Conservation (phyloP, 2,113 vertebrate species). For the Apodemus speciosus region DNA sequence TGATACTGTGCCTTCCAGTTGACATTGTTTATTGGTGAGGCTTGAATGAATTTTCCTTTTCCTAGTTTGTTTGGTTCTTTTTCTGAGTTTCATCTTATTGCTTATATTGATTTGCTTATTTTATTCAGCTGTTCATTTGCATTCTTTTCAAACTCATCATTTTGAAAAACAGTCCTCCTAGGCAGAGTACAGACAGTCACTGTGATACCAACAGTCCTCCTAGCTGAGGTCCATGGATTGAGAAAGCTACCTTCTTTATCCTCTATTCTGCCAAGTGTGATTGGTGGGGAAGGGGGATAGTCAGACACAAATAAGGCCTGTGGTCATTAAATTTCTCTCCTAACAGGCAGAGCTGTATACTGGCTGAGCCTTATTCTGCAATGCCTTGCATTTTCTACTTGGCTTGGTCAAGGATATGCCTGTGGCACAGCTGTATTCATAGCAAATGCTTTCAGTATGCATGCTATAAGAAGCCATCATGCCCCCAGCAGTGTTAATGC, state of each 20-base stretch:
- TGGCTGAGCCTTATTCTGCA: not conserved
- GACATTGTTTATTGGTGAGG: not conserved
- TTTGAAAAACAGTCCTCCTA: not conserved
- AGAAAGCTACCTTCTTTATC: not conserved
- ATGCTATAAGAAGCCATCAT: not conserved
- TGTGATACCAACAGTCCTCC: not conserved
- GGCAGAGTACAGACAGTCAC: too few species aligned
- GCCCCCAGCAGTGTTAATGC: not conserved
- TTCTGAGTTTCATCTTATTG: not conserved
- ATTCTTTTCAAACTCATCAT: not conserved
- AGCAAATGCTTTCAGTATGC: not conserved
- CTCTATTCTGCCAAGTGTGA: not conserved
- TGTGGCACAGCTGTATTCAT: not conserved
- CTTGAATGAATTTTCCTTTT: not conserved
- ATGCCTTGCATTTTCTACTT: not conserved
- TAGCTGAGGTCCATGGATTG: not conserved
- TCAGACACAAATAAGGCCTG: not conserved
- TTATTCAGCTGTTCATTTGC: not conserved
- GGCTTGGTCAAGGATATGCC: not conserved
- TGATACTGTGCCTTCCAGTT: not conserved
- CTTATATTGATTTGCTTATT: not conserved
- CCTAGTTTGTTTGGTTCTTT: not conserved
- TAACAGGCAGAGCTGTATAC: not conserved
- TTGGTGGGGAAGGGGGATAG: not conserved
- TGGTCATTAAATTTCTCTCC: not conserved